A percentile compares a stretch with the other conserved stretches of the same genome.
Conservation (phyloP, 1,140 invertebrate genomes). For the Bombyx mori region DNA sequence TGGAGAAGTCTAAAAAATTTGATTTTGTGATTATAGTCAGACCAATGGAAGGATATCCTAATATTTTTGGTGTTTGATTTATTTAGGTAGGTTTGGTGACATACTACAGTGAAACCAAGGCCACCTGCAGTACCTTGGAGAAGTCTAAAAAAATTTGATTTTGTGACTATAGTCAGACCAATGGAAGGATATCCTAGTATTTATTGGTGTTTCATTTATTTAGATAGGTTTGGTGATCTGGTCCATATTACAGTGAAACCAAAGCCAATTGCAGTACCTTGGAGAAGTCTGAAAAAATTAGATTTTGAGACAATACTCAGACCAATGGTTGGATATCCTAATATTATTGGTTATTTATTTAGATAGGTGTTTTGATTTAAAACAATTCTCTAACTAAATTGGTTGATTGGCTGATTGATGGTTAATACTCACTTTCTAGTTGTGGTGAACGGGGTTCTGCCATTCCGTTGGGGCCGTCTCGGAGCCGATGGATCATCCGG, state of each 20-base stretch:
- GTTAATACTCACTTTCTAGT: constrained; percentile 74
- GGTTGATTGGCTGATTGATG: no score
- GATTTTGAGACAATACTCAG: no score
- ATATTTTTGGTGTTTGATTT: not conserved
- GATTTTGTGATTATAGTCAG: no score
- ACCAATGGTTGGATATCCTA: no score
- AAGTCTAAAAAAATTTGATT: no score
- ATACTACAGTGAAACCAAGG: not conserved
- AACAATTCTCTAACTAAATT: no score
- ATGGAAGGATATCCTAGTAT: no score
- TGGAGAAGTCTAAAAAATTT: no score
- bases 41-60: no score
- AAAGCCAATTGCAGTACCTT: not conserved
- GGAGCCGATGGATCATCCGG: constrained; percentile 72
- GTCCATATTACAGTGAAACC: not conserved
- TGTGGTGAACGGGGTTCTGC: constrained; percentile 87
- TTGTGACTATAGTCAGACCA: no score
- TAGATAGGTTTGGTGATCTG: not conserved
- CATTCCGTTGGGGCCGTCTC: constrained; percentile 70
- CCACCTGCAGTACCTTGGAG: not conserved
- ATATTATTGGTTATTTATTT: not conserved
- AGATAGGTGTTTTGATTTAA: no score
- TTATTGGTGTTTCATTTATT: not conserved
- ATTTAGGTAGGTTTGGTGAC: not conserved
- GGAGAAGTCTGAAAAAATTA: no score